Conservation (phyloP, 2,113 vertebrate species). For the Cyanoderma ruficeps region DNA sequence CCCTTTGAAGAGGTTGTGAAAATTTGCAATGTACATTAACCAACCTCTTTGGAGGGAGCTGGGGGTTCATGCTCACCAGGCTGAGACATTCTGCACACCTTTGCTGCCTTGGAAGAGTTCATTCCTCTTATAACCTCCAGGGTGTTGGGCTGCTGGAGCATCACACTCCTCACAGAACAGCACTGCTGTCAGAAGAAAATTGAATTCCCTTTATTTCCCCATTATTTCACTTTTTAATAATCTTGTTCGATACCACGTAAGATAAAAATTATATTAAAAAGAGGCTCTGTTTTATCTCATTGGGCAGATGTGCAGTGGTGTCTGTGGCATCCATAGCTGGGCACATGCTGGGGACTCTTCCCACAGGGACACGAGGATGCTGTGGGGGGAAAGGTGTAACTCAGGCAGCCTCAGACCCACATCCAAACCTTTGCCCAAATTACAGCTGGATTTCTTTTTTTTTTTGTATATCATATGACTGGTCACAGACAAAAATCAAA, state of each 20-base stretch:
- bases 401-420: background rate
- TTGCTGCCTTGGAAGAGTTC: background rate
- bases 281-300: slow-evolving; percentile 5
- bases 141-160: background rate
- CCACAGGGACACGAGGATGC: background rate
- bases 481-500: background rate
- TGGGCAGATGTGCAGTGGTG: background rate
- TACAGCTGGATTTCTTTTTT: background rate
- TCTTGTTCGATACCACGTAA: slow-evolving; percentile 5
- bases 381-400: background rate
- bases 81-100: background rate
- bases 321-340: background rate
- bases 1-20: background rate
- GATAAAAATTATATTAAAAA: slow-evolving; percentile 14
- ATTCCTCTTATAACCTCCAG: background rate
- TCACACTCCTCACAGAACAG: slow-evolving; percentile 9
- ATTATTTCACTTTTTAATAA: slow-evolving; percentile 56
- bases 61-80: background rate
- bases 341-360: background rate
- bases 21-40: background rate
- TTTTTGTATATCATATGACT: background rate
- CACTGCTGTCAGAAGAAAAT: slow-evolving; percentile 28
- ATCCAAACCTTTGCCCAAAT: background rate
- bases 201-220: slow-evolving; percentile 52
- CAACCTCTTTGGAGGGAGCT: background rate